Conservation (phyloP, 2,797 vertebrate species). For the Tauraco hartlaubi region DNA sequence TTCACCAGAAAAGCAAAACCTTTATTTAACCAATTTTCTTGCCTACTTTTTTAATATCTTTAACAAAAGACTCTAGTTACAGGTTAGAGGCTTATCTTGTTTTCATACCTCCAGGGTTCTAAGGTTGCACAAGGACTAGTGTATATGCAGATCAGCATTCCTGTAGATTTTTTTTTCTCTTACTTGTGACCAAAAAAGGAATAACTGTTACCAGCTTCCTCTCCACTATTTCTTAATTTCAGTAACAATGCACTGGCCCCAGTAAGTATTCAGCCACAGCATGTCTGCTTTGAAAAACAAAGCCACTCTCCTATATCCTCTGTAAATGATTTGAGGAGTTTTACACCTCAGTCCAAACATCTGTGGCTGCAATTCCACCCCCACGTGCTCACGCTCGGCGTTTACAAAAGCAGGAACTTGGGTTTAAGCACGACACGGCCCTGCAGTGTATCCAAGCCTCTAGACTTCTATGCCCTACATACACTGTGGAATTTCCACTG, state of each 20-base stretch:
- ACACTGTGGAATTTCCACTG: constrained; percentile 55
- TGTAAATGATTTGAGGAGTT: background rate
- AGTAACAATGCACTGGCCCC: background rate
- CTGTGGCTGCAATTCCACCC: background rate
- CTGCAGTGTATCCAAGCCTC: background rate
- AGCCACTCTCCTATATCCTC: background rate
- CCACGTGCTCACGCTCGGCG: background rate
- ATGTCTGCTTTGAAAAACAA: background rate
- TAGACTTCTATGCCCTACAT: constrained; percentile 59
- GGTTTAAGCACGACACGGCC: background rate
- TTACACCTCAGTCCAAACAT: constrained; percentile 26
- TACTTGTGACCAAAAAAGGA: background rate
- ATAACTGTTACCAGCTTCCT: background rate
- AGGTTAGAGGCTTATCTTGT: background rate
- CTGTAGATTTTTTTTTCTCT: background rate
- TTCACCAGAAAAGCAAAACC: background rate
- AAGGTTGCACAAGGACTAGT: background rate
- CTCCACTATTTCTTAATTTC: background rate
- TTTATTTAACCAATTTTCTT: background rate
- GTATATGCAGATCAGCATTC: background rate
- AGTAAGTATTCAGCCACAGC: background rate
- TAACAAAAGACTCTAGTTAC: background rate
- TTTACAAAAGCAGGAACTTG: background rate
- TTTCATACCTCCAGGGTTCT: background rate
- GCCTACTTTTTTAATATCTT: background rate